phyloP scores from a whole-genome alignment of 2,113 vertebrate species.

The Lophochroa leadbeateri region DNA sequence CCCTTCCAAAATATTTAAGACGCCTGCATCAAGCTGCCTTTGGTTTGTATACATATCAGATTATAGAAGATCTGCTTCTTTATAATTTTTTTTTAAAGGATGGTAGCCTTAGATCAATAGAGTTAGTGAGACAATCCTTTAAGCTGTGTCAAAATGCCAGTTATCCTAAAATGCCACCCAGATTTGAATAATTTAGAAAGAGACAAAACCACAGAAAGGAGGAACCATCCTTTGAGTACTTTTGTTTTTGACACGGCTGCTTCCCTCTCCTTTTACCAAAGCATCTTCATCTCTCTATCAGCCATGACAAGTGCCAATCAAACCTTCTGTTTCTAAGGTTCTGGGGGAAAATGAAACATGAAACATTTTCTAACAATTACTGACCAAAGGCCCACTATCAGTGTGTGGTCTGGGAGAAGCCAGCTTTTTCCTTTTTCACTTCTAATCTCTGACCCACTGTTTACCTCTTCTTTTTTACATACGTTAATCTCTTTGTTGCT shows the following conservation, averaged over 20 bases:
- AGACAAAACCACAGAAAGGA: slow-evolving; percentile 82
- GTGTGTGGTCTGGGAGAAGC: slow-evolving; percentile 92
- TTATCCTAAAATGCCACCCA: slow-evolving; percentile 88
- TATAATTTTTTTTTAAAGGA: slow-evolving; percentile 83
- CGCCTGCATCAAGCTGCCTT: slow-evolving; percentile 51
- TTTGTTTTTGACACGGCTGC: slow-evolving; percentile 76
- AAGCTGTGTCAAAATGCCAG: slow-evolving; percentile 84
- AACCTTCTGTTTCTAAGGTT: slow-evolving; percentile 77
- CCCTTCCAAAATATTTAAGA: slow-evolving; percentile 51
- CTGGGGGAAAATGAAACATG: slow-evolving; percentile 62
- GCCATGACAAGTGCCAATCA: slow-evolving; percentile 97
- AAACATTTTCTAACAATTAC: slow-evolving; percentile 84
- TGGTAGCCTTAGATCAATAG: slow-evolving; percentile 79
- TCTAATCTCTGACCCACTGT: slow-evolving; percentile 91
- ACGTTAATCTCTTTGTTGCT: slow-evolving; percentile 89
- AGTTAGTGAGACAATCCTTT: slow-evolving; percentile 78
- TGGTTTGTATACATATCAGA: slow-evolving; percentile 77
- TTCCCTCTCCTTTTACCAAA: slow-evolving; percentile 74
- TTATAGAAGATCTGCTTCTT: slow-evolving; percentile 84
- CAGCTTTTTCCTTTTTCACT: slow-evolving; percentile 79
- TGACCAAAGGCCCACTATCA: slow-evolving; percentile 83
- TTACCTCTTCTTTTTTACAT: slow-evolving; percentile 83
- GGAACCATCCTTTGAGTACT: slow-evolving; percentile 82
- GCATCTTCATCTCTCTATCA: slow-evolving; percentile 87
- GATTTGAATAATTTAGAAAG: slow-evolving; percentile 82